A percentile compares a stretch with the other conserved stretches of the same genome.
Evolutionary conservation across 2,888 invertebrate genomes (phyloP).

Genomic region (Patella ulyssiponensis): DNA sequence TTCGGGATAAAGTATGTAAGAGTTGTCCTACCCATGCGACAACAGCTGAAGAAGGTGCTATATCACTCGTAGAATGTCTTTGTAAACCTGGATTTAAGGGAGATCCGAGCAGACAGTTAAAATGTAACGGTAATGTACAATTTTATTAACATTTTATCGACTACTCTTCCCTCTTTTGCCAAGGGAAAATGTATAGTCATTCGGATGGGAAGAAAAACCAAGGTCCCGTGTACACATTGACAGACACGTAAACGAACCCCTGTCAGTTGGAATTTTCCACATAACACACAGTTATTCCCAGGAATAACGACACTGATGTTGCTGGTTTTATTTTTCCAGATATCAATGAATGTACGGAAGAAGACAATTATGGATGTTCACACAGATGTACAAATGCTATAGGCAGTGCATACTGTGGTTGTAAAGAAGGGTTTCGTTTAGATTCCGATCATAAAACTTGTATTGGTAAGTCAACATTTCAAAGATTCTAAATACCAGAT

Average conservation of each 20-base stretch:
- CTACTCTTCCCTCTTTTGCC: no score
- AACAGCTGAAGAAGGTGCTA: slow-evolving; percentile 30
- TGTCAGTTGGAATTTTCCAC: no score
- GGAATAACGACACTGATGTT: no score
- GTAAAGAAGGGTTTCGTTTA: slow-evolving; percentile 47
- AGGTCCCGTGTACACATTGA: no score
- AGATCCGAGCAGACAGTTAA: slow-evolving; percentile 32
- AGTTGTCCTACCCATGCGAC: slow-evolving; percentile 42
- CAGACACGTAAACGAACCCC: no score
- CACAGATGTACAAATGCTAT: slow-evolving; percentile 51
- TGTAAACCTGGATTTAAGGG: slow-evolving; percentile 45
- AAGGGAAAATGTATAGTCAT: no score
- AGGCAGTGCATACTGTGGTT: slow-evolving; percentile 54
- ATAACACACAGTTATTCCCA: no score
- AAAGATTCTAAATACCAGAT: not conserved
- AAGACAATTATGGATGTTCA: slow-evolving; percentile 38
- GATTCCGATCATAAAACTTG: slow-evolving; percentile 44
- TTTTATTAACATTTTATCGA: not conserved
- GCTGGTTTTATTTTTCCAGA: slow-evolving; percentile 36
- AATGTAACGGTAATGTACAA: slow-evolving; percentile 28
- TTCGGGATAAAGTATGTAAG: slow-evolving; percentile 34
- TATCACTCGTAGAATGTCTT: slow-evolving; percentile 38
- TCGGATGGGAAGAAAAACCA: no score
- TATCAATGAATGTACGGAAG: slow-evolving; percentile 45
- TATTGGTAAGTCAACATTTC: slow-evolving; percentile 41